Evolutionary conservation across 1,140 invertebrate species (phyloP), one percentile per base, ranked within the genome.

Genomic region (Trigoniulus corallinus): DNA sequence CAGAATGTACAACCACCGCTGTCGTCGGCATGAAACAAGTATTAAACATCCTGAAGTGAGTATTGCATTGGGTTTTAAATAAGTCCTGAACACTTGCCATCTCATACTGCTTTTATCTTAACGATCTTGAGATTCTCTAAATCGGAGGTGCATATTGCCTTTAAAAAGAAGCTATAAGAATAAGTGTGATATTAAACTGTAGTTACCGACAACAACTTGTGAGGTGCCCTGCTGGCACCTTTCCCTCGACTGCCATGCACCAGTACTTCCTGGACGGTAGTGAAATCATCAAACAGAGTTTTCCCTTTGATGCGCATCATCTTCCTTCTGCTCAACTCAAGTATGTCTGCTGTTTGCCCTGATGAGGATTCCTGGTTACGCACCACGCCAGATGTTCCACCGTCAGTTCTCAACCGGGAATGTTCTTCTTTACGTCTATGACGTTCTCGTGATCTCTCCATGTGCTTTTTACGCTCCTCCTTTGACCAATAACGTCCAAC

Each of bases 401-500:
- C n/a, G 53, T 64, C 64, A 43, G 61, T 48, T 41, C 29, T 41
- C n/a, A 12, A 20, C 2, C 13, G 23, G 20, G 12, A n/a, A 18
- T 3, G 45, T 26, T 48, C 29, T 18, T 10, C 12, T 18, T 12
- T 12, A 42, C 21, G 41, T 21, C 21, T 42, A 4, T 42, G 20
- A 4, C 12, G 4, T 42, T 10, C 4, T 42, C 7, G 4, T 7
- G 29, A 7, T 7, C 29, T 7, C 15, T 34, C 29, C 7, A 7
- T 7, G 29, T 34, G 29, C 29, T 42, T 42, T 42, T 84, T 86
- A 7, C 81, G 71, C 53, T 87, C 82, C 55, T 84, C 82, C 66
- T 81, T 80, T 18, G 72, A 80, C 82, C 82, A 87, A 62, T 84
- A 86, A 34, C 79, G 72, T 25, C 84, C 84, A 48, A 79, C 73